Evolutionary conservation across 2,888 invertebrate genomes (phyloP).

Genomic region (Craniophora ligustri): DNA sequence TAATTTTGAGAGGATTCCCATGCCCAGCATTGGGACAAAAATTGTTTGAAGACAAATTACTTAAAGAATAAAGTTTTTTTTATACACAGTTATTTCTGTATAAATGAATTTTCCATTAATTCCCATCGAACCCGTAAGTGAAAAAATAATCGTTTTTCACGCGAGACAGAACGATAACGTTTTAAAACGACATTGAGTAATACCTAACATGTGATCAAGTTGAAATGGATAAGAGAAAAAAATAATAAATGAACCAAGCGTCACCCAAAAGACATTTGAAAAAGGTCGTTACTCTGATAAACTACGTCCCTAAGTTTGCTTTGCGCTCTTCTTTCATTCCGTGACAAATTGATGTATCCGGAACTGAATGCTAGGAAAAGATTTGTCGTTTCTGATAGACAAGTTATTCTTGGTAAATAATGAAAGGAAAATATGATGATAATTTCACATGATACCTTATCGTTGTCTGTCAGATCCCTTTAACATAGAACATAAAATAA

Average conservation of each 20-base stretch:
- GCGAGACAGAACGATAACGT: conserved; percentile 79
- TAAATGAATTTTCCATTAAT: conserved; percentile 31
- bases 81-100: not conserved
- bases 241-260: conserved; percentile 86
- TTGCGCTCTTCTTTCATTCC: conserved; percentile 66
- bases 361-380: conserved; percentile 22
- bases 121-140: conserved; percentile 60
- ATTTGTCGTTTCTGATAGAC: conserved; percentile 41
- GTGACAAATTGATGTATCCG: conserved; percentile 70
- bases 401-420: conserved; percentile 39
- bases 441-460: too few species aligned
- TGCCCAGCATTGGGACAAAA: too few species aligned
- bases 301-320: conserved; percentile 79
- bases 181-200: conserved; percentile 80
- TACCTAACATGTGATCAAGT: conserved; percentile 82
- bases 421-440: conserved; percentile 3
- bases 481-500: too few species aligned
- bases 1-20: too few species aligned
- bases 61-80: too few species aligned
- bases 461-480: too few species aligned
- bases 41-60: too few species aligned
- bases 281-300: conserved; percentile 86
- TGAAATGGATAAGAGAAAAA: conserved; percentile 84
- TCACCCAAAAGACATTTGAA: conserved; percentile 84
- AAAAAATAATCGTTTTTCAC: conserved; percentile 79